Evolutionary conservation across 2,113 vertebrate species (phyloP).

Genomic region (Circaetus cinerascens): DNA sequence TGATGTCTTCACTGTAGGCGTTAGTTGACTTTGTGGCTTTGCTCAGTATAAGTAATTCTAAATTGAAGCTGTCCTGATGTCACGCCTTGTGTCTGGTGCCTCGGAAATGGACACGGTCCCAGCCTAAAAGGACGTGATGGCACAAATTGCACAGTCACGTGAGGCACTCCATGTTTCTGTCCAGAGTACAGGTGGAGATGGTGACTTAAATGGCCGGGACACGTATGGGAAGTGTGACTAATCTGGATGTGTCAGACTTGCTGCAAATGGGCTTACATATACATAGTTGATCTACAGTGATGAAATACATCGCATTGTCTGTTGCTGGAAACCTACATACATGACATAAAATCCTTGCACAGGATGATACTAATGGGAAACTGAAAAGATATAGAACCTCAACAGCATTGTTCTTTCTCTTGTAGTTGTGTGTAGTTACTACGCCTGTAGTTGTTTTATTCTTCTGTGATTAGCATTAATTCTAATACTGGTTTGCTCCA

Average conservation of each 20-base stretch:
- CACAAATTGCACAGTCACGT: neutral
- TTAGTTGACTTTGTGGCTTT: neutral
- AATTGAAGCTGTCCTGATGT: neutral
- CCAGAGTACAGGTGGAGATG: neutral
- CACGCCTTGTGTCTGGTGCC: neutral
- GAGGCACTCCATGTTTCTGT: fast-evolving
- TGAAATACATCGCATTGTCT: neutral
- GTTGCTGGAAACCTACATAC: neutral
- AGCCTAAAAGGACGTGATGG: neutral
- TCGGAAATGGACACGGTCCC: neutral
- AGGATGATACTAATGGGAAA: neutral
- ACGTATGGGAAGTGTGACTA: fast-evolving
- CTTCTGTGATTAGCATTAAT: neutral
- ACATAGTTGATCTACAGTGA: fast-evolving
- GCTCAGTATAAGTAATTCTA: neutral
- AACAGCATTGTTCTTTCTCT: neutral
- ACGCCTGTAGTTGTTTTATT: neutral
- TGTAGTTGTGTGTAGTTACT: neutral
- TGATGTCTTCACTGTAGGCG: fast-evolving
- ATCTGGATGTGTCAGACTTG: neutral
- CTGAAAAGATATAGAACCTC: neutral
- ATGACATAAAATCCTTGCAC: neutral
- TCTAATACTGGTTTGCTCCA: neutral
- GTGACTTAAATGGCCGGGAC: neutral
- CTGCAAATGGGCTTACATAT: neutral